phyloP scores from a whole-genome alignment of 2,888 invertebrate species.

The Acrobasis suavella region DNA sequence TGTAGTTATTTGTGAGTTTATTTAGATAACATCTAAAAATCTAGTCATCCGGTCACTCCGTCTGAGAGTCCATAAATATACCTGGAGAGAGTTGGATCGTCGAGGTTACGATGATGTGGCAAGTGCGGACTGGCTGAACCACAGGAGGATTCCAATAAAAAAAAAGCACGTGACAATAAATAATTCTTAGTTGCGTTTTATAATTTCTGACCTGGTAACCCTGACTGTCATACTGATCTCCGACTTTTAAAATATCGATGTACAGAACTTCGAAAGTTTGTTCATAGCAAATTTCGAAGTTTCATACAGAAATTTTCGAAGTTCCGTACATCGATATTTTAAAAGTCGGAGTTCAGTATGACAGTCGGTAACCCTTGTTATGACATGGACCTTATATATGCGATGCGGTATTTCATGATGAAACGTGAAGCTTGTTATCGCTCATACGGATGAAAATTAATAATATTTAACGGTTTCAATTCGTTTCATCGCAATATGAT shows the following conservation, averaged over 20 bases:
- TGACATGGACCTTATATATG: not conserved
- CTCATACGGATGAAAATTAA: not conserved
- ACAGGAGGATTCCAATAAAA: not conserved
- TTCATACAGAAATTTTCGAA: too few species aligned
- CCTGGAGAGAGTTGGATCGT: constrained; percentile 7
- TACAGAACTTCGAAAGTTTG: too few species aligned
- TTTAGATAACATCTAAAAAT: constrained; percentile 10
- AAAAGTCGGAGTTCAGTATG: too few species aligned
- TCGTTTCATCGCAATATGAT: constrained; percentile 1
- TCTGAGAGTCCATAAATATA: constrained; percentile 13
- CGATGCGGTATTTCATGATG: not conserved
- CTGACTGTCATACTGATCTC: too few species aligned
- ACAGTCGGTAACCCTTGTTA: constrained; percentile 1
- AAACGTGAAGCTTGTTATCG: not conserved
- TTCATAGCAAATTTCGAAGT: too few species aligned
- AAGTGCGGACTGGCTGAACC: not conserved
- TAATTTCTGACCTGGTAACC: not conserved
- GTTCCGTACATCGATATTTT: too few species aligned
- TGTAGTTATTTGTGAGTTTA: constrained; percentile 4
- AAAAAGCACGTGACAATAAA: not conserved
- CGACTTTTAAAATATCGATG: too few species aligned
- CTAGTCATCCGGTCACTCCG: constrained; percentile 8
- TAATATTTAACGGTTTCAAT: not conserved
- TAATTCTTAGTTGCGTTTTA: not conserved
- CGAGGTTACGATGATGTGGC: not conserved